These are phyloP conservation scores for Mamestra configurata DNA, from an alignment of 1,140 invertebrate genomes.

Conservation along the genomic window DNA sequence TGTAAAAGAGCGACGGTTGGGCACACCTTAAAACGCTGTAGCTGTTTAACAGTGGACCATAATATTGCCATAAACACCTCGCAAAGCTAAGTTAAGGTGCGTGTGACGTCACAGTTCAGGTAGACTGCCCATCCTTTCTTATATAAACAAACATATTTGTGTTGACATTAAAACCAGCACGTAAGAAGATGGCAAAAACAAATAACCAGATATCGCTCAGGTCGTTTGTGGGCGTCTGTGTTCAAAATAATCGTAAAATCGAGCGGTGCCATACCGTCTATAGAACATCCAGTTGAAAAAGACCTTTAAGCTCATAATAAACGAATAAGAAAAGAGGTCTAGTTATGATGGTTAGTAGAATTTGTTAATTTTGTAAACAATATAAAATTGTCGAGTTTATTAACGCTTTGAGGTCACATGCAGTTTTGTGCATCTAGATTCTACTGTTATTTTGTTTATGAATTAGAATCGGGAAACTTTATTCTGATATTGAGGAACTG, in stretches of 20 bases:
- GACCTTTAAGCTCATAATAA: neutral
- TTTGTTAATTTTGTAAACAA: constrained; percentile 69
- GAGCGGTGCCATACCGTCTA: constrained; percentile 46
- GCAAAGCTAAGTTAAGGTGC: neutral
- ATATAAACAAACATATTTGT: neutral
- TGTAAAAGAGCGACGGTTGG: no score
- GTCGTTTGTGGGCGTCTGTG: constrained; percentile 20
- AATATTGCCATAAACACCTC: constrained; percentile 1
- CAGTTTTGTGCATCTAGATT: constrained; percentile 32
- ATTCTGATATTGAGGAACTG: no score
- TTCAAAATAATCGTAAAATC: constrained; percentile 34
- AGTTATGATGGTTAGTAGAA: constrained; percentile 46
- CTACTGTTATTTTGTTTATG: constrained; percentile 26
- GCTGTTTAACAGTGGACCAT: neutral
- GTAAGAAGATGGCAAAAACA: constrained; percentile 5
- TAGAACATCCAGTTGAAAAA: constrained; percentile 4
- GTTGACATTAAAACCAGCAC: constrained; percentile 10
- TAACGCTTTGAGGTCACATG: constrained; percentile 28
- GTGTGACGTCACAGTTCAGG: neutral
- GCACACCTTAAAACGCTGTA: no score
- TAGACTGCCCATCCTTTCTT: constrained; percentile 1
- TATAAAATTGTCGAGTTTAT: constrained; percentile 68
- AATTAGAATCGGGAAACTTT: no score
- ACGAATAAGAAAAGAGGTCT: constrained; percentile 19
- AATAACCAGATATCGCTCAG: constrained; percentile 7